Evolutionary conservation across 2,797 vertebrate species (phyloP).

Genomic region (Caiman crocodilus): DNA sequence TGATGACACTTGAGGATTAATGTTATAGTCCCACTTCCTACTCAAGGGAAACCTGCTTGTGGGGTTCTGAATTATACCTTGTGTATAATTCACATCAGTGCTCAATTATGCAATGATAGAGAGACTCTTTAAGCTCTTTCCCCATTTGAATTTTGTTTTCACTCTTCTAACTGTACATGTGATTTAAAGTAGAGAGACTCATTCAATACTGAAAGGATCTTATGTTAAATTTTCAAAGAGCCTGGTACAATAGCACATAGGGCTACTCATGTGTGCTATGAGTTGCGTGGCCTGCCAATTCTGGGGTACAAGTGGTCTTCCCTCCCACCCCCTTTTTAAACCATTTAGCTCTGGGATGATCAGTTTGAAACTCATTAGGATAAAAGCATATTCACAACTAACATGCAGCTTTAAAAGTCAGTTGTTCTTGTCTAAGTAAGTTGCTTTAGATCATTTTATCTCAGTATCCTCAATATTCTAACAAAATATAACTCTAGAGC

Average conservation of each 20-base stretch:
- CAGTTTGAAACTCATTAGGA: conserved; percentile 35
- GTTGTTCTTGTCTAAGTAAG: conserved; percentile 58
- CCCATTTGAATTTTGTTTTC: not conserved
- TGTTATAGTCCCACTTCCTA: not conserved
- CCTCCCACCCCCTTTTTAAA: conserved; percentile 4
- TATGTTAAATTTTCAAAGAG: conserved; percentile 17
- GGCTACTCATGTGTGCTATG: conserved; percentile 40
- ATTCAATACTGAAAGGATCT: not conserved
- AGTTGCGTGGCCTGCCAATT: conserved; percentile 11
- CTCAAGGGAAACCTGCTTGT: conserved; percentile 64
- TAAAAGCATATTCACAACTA: conserved; percentile 63
- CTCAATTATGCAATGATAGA: conserved; percentile 58
- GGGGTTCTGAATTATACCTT: conserved; percentile 26
- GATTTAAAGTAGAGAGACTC: not conserved
- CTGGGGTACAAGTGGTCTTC: conserved; percentile 39
- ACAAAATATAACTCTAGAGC: conserved; percentile 64
- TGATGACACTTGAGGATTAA: not conserved
- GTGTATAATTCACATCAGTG: conserved; percentile 63
- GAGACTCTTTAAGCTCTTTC: conserved; percentile 22
- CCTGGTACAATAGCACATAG: conserved; percentile 54
- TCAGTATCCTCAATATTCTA: conserved; percentile 60
- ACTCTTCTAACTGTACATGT: not conserved
- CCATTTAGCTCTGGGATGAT: conserved; percentile 25
- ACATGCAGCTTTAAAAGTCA: conserved; percentile 64
- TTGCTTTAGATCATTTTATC: conserved; percentile 20